Evolutionary conservation across 2,113 vertebrate species (phyloP), one percentile per base, ranked within the genome.

Genomic region (Brienomyrus longianalis): DNA sequence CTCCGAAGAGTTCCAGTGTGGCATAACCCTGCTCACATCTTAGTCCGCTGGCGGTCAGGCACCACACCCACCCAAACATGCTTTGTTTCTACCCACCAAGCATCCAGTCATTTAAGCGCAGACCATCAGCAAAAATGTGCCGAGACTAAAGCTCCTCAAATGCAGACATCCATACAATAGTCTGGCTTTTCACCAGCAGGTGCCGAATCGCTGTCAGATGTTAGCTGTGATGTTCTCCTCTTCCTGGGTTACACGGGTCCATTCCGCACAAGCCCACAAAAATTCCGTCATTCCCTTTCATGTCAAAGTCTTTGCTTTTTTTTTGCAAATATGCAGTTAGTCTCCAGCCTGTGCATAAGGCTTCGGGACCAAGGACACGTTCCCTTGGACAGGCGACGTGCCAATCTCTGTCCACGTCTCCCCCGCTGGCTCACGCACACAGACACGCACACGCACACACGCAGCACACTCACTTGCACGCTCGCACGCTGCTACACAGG

Each of bases 401-500:
- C 50, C 48, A 84, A 56, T 39, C 51, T 88, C 66, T 88, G 27
- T 35, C 83, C 89, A 52, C 48, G 83, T 91, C 70, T 91, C 88
- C 51, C 66, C 92, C 91, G 56, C 84, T 83, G 85, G 62, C 88
- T 91, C 86, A 35, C 56, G 48, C 91, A 91, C 87, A 90, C 88
- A 92, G 88, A 91, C 27, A 89, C 50, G 21, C 89, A 91, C 43
- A 89, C 50, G 21, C 7, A 91, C 89, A 84, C 80, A 48, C 19
- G 3, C 43, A 93, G 66, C 90, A 91, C 45, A 89, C 50, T 21
- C 7, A 90, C 88, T 23, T 21, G 19, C 83, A 47, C 17, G 2
- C 70, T 35, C 51, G 6, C 43, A 39, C 52, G n/a, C 77, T 70
- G 92, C 93, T 98, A 99, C 94, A 99, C 96, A 52, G 97, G 97